Conservation (phyloP, 2,797 vertebrate species). For the Momotus momota region DNA sequence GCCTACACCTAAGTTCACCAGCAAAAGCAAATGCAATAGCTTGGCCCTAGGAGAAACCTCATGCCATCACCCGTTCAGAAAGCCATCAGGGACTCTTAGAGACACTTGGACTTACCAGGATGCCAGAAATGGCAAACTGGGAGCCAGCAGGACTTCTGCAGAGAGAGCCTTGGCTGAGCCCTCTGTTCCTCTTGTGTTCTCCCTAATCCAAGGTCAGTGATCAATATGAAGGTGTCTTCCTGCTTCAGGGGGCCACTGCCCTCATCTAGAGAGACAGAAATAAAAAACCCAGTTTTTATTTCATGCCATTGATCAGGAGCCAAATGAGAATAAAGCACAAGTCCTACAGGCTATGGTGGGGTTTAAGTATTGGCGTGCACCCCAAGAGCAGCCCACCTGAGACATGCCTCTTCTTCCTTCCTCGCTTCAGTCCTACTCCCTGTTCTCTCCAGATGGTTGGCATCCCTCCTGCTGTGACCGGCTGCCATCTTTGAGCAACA, state of each 20-base stretch:
- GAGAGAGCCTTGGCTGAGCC: not conserved
- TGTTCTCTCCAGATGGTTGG: not conserved
- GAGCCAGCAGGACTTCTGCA: not conserved
- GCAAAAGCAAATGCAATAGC: not conserved
- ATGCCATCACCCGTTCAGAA: not conserved
- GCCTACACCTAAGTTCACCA: rapidly evolving
- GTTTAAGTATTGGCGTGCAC: not conserved
- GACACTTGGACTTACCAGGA: not conserved
- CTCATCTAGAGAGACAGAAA: not conserved
- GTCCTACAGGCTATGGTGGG: not conserved
- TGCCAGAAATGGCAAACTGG: not conserved
- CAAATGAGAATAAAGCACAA: not conserved
- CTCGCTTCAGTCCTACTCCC: not conserved
- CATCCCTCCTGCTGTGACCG: not conserved
- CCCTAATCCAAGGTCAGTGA: not conserved
- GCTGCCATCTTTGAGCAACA: not conserved
- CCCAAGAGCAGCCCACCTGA: not conserved
- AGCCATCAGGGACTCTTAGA: not conserved
- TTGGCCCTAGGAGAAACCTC: not conserved
- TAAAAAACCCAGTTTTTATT: not conserved
- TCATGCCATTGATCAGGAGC: not conserved
- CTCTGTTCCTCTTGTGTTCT: not conserved
- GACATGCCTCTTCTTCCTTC: not conserved
- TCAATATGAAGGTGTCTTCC: not conserved
- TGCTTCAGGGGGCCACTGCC: not conserved